Percentiles rank a stretch among this genome's conserved stretches.
These are phyloP conservation scores for Hydraecia micacea DNA, from an alignment of 2,888 invertebrate genomes.

Conservation along the genomic window DNA sequence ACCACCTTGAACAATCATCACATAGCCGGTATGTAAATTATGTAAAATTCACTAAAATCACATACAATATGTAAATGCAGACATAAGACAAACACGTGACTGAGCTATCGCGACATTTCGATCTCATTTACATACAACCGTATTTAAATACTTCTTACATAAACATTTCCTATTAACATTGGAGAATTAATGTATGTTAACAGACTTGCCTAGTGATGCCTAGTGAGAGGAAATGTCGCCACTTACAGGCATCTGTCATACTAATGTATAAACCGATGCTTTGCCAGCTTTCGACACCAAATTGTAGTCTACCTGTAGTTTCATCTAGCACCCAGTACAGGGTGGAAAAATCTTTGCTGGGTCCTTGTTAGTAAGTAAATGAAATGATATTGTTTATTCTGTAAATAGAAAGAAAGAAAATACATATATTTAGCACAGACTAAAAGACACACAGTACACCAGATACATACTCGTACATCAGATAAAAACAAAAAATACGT, in stretches of 20 bases:
- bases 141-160: constrained; percentile 14
- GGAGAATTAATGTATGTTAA: constrained; percentile 5
- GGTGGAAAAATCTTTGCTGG: neutral
- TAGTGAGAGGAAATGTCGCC: neutral
- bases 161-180: constrained; percentile 15
- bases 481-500: too few species aligned
- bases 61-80: constrained; percentile 20
- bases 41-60: constrained; percentile 10
- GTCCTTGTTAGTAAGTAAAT: neutral
- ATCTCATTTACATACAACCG: constrained; percentile 34
- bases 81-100: constrained; percentile 22
- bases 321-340: neutral
- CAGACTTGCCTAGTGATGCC: neutral
- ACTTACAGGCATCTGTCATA: neutral
- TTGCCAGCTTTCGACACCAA: neutral
- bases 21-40: neutral
- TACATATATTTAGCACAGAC: too few species aligned
- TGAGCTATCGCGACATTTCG: neutral
- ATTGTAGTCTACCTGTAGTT: neutral
- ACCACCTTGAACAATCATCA: constrained; percentile 6
- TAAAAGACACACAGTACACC: too few species aligned
- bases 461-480: too few species aligned
- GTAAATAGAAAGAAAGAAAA: too few species aligned
- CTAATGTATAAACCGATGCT: neutral
- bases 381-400: neutral